Base-by-base conservation (phyloP, 2,797 vertebrate genomes). In the Microchirus variegatus region DNA sequence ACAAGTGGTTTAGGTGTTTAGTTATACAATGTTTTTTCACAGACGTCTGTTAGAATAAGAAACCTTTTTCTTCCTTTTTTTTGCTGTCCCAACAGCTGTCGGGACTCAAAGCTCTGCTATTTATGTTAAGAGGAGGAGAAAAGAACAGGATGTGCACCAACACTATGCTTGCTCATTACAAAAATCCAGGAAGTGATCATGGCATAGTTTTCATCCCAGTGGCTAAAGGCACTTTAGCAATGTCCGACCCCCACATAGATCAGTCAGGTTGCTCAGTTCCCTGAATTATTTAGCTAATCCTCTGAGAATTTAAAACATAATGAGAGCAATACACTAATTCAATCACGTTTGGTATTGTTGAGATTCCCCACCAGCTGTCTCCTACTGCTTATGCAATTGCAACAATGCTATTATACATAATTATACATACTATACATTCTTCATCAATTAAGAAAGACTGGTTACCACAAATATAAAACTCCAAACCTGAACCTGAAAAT, bases 91-190 rank as follows among this genome's bases (percentile, higher is more conserved):
- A 22, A 22, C 22, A 22, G 22, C 22, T 22, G 22, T 31, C 8
- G 31, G 31, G 7, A 31, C 5, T 4, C 31, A 31, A 31, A 31
- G 5, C 31, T 31, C 31, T 31, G 31, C 5, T 31, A 31, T 31
- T 31, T 31, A 1, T 31, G 3, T 31, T 4, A 16, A 0, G 3
- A 16, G 14, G 59, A 50, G 41, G n/a, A 8, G 31, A 47, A 13
- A 14, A 11, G 42, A 16, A 51, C 13, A 19, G 46, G 63, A 73
- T 78, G 63, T 53, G 50, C 59, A n/a, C n/a, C n/a, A 57, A 37
- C 40, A 16, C 26, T 65, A 15, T 37, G 59, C 57, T 17, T 49
- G 59, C 71, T 78, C 72, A 74, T 81, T 82, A 81, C 68, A 45
- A 45, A 56, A 63, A 70, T 53, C 47, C 48, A 51, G 50, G 50